Evolutionary conservation across 1,140 invertebrate species (phyloP).

Genomic region (Bactericera cockerelli): DNA sequence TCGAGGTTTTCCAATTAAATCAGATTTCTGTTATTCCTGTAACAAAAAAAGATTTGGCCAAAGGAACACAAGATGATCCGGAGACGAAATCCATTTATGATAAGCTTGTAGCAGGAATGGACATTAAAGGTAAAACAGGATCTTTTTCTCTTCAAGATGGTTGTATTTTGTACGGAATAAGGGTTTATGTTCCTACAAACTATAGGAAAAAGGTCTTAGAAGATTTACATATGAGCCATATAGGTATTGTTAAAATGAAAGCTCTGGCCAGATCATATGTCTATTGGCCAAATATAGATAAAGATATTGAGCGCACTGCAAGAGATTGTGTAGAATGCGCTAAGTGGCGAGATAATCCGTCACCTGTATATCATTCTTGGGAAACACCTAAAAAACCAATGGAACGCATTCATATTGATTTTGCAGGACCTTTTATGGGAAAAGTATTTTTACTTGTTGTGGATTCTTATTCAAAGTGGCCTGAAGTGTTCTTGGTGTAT

Average conservation of each 20-base stretch:
- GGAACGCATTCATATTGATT: background rate
- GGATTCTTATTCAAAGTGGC: constrained; percentile 7
- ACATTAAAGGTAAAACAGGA: background rate
- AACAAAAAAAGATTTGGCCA: background rate
- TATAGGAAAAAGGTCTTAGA: background rate
- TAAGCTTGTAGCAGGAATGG: background rate
- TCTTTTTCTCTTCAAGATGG: background rate
- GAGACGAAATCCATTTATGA: background rate
- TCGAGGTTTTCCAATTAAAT: background rate
- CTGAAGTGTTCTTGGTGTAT: constrained; percentile 12
- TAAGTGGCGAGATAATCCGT: background rate
- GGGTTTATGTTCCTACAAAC: constrained; percentile 7
- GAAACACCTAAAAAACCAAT: background rate
- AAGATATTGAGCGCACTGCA: constrained; percentile 29
- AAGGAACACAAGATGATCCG: constrained; percentile 9
- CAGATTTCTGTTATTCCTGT: background rate
- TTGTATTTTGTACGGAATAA: background rate
- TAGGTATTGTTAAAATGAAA: constrained; percentile 38
- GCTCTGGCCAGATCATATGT: constrained; percentile 23
- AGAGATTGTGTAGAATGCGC: constrained; percentile 20
- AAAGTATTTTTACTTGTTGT: constrained; percentile 2
- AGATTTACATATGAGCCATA: constrained; percentile 32
- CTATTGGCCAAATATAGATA: constrained; percentile 32
- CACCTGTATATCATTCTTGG: background rate
- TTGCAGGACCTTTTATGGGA: background rate